phyloP scores from a whole-genome alignment of 2,113 vertebrate species.

The Chloropsis cyanopogon region DNA sequence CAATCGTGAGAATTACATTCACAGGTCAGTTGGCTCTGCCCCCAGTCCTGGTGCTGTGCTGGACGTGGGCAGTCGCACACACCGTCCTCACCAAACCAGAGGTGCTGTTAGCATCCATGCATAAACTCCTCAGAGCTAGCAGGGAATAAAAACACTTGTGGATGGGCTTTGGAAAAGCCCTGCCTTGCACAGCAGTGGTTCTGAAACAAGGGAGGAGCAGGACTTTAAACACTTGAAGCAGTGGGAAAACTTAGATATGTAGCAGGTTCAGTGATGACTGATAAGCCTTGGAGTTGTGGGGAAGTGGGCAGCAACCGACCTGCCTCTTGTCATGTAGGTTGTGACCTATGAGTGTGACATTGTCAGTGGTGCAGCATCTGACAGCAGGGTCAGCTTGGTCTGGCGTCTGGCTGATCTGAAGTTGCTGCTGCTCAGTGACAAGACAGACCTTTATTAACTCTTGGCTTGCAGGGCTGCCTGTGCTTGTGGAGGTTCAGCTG shows the following conservation, averaged over 20 bases:
- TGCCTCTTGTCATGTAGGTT: not conserved
- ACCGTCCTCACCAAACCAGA: not conserved
- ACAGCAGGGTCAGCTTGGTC: not conserved
- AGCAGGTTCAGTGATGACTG: not conserved
- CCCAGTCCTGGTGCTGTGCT: not conserved
- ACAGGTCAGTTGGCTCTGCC: conserved; percentile 80
- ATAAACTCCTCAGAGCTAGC: not conserved
- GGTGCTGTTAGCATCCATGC: fast-evolving
- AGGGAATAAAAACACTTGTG: not conserved
- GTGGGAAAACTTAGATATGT: conserved; percentile 39
- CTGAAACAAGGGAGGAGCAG: not conserved
- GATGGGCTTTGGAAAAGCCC: not conserved
- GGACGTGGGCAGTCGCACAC: not conserved
- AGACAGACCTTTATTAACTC: not conserved
- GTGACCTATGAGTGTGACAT: fast-evolving
- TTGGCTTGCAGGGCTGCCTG: not conserved
- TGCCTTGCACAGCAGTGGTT: not conserved
- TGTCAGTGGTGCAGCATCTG: fast-evolving
- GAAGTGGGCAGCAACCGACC: not conserved
- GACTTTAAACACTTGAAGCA: not conserved
- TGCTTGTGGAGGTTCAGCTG: not conserved
- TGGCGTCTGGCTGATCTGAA: not conserved
- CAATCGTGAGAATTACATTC: conserved; percentile 99
- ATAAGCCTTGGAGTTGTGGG: not conserved
- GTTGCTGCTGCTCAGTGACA: not conserved